phyloP scores from a whole-genome alignment of 2,888 invertebrate species.

The Choristoneura rosaceana region DNA sequence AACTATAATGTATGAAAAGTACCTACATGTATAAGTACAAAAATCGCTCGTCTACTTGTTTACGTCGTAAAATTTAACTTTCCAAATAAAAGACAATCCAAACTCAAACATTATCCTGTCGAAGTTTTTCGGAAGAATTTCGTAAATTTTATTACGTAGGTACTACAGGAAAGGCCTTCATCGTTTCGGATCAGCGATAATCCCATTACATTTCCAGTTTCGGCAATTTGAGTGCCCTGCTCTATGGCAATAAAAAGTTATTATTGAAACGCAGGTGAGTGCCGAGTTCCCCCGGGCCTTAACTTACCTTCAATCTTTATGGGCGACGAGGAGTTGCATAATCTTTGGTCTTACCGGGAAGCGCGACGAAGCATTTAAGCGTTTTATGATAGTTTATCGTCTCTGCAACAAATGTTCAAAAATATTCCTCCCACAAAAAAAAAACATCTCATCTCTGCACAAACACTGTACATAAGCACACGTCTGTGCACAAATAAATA shows the following conservation, averaged over 20 bases:
- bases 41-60: background rate
- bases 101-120: conserved; percentile 49
- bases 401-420: conserved; percentile 27
- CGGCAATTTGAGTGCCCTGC: conserved; percentile 66
- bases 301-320: conserved; percentile 26
- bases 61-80: conserved; percentile 27
- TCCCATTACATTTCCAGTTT: conserved; percentile 75
- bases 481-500: background rate
- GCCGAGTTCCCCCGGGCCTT: conserved; percentile 33
- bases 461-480: background rate
- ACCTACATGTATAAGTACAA: background rate
- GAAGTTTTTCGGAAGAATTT: conserved; percentile 59
- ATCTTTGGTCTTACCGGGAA: conserved; percentile 25
- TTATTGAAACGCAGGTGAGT: conserved; percentile 66
- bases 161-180: conserved; percentile 65
- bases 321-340: conserved; percentile 32
- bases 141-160: conserved; percentile 70
- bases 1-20: background rate
- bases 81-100: conserved; percentile 49
- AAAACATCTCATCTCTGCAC: background rate
- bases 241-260: conserved; percentile 71
- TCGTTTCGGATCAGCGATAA: conserved; percentile 76
- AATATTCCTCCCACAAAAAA: background rate
- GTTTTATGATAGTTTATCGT: conserved; percentile 31
- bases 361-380: conserved; percentile 14